These are phyloP conservation scores for Remorina albescens DNA, from an alignment of 2,797 vertebrate genomes.

Conservation along the genomic window DNA sequence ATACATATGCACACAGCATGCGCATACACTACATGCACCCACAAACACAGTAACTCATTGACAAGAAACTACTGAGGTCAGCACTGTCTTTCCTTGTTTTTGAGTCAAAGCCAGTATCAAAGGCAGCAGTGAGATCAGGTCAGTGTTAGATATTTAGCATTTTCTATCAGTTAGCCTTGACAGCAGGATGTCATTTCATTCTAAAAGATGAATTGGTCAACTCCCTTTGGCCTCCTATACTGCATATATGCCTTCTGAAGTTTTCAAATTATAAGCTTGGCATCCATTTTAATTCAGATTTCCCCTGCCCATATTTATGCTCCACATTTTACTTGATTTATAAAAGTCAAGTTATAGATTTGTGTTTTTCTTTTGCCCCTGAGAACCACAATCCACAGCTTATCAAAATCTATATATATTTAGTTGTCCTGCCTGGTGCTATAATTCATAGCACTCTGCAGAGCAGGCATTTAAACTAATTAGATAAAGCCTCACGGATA, in stretches of 20 bases:
- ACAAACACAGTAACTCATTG: neutral
- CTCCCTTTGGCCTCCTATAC: too few relatives aligned
- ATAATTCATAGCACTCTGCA: slow-evolving; percentile 20
- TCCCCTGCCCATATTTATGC: slow-evolving; percentile 20
- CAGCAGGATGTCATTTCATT: slow-evolving; percentile 8
- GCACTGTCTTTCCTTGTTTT: slow-evolving; percentile 39
- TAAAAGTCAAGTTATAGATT: slow-evolving; percentile 15
- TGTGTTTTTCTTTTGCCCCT: slow-evolving; percentile 7
- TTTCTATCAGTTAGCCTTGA: slow-evolving; percentile 32
- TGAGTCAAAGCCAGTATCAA: slow-evolving; percentile 28
- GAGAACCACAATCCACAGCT: slow-evolving; percentile 53
- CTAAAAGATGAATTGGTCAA: neutral
- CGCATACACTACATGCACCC: slow-evolving; percentile 3
- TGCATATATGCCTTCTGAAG: too few relatives aligned
- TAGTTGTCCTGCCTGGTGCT: slow-evolving; percentile 27
- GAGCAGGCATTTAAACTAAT: slow-evolving; percentile 63
- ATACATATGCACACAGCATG: neutral
- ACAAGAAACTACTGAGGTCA: slow-evolving; percentile 30
- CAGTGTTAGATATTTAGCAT: neutral
- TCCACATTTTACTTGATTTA: slow-evolving; percentile 24
- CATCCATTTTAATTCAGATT: slow-evolving; percentile 34
- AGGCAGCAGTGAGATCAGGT: slow-evolving; percentile 24
- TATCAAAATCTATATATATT: slow-evolving; percentile 45
- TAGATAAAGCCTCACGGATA: slow-evolving; percentile 45
- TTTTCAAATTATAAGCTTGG: too few relatives aligned